Evolutionary conservation across 2,888 invertebrate species (phyloP), one percentile per base, ranked within the genome.

Genomic region (Branchipolynoe longqiensis): DNA sequence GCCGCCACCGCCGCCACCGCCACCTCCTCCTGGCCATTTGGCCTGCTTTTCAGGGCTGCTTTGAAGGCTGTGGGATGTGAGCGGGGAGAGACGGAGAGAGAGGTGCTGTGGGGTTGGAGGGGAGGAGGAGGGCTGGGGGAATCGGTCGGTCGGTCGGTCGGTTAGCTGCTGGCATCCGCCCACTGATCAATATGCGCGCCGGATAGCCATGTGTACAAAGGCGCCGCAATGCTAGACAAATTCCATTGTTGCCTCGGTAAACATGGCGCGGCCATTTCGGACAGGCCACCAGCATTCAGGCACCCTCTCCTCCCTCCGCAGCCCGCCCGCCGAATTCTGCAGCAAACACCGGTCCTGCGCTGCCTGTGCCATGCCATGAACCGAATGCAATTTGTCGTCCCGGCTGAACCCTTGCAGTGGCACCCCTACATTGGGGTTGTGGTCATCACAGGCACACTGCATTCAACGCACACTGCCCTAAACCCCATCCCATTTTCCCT

Each of bases 191-290:
- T 78, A 78, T 41, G 54, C 41, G 48, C 78, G 54, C 28, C 41
- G 78, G 78, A 78, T 78, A 78, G 78, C 54, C 78, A 48, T 78
- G 78, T 78, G 78, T 78, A 78, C 78, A 78, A 78, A 78, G 78
- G 78, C 78, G 78, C 78, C 31, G 48, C n/a, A 78, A 78, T 78
- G 78, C 78, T 78, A 78, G 78, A 78, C 78, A 78, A 78, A 78
- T 78, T 78, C 54, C 31, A 78, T 54, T 78, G 78, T 78, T 78
- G 41, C 78, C 48, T 78, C 48, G 48, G 78, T 78, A 41, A 78
- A 78, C 78, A 78, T 14, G 33, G 22, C 69, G 4, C 28, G 48
- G 33, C 12, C 28, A 28, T 78, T 78, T 48, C 25, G 41, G 48
- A 33, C 33, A 18, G 38, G 69, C 8, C 69, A n/a, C n/a, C n/a